Percentiles rank a stretch among this genome's conserved stretches.
Evolutionary conservation across 2,113 vertebrate species (phyloP).

Genomic region (Guaruba guarouba): DNA sequence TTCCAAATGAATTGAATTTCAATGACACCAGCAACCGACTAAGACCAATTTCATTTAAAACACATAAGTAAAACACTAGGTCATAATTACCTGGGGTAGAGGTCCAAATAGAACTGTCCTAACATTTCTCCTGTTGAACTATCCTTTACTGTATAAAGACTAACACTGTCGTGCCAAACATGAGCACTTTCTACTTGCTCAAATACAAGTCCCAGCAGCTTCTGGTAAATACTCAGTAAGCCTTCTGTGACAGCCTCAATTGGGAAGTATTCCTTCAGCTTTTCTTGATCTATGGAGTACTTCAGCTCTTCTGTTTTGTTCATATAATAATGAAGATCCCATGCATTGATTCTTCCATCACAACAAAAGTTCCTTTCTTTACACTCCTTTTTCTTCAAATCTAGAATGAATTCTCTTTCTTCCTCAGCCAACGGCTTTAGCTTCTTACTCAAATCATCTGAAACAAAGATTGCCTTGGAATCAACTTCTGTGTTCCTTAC

Average conservation of each 20-base stretch:
- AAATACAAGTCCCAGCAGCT: conserved; percentile 88
- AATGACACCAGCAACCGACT: not conserved
- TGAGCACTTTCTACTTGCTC: conserved; percentile 76
- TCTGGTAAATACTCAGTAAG: conserved; percentile 89
- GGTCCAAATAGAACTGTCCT: conserved; percentile 93
- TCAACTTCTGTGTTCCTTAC: not conserved
- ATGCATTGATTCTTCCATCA: conserved; percentile 88
- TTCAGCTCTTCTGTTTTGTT: conserved; percentile 89
- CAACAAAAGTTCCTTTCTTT: conserved; percentile 77
- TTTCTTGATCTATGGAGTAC: conserved; percentile 91
- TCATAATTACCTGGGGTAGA: conserved; percentile 86
- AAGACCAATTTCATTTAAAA: not conserved
- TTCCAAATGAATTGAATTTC: not conserved
- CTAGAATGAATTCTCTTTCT: conserved; percentile 86
- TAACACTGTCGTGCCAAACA: conserved; percentile 87
- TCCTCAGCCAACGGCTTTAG: conserved; percentile 83
- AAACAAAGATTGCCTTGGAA: conserved; percentile 13
- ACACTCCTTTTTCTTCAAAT: conserved; percentile 89
- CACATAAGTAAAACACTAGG: not conserved
- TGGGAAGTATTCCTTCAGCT: conserved; percentile 91
- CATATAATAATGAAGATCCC: conserved; percentile 95
- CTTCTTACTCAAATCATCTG: conserved; percentile 85
- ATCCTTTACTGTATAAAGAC: conserved; percentile 84
- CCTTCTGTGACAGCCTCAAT: conserved; percentile 88
- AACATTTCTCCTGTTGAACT: conserved; percentile 80